Base-by-base conservation (phyloP, 2,888 invertebrate genomes). In the Orchestes rusci region DNA sequence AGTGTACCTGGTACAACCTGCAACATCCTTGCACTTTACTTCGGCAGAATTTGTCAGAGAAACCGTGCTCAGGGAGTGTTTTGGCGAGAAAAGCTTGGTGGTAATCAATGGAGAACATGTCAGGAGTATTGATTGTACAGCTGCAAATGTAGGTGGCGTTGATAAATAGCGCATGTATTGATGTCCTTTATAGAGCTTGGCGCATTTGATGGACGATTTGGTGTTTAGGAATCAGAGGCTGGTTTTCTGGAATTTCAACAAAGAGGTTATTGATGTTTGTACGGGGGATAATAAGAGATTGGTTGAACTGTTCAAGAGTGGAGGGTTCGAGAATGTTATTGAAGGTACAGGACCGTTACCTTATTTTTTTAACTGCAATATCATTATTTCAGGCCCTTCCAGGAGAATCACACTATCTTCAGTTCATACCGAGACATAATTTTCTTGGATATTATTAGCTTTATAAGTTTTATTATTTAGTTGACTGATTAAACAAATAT, bases 21-120 rank as follows among this genome's bases (percentile, higher is more conserved):
- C 80, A 62, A 79, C 82, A 55, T 79, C 80, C 58, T 71, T 90
- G 38, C 73, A 80, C 43, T 90, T 86, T 70, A 84, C 89, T n/a
- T 82, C 87, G 3, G 84, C 87, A 1, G 88, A 88, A 69, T 81
- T 77, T 69, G 72, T 90, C 56, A 67, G 76, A 34, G 69, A 72
- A 47, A 58, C 58, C 13, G 63, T 76, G 39, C 65, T 74, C 45
- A 61, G 60, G 15, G 57, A 60, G 16, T 64, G 64, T 39, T 50
- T 50, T 12, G 48, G 46, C 2, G 50, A 51, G 28, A 51, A 56
- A 10, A 53, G 56, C 7, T 54, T 59, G 15, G 64, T 73, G 16
- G 59, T 72, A 31, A 58, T 74, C 8, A 68, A 76, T 57, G 73
- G 79, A n/a, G 67, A 67, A 50, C 73, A 73, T 53, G 68, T 80